Evolutionary conservation across 2,797 vertebrate species (phyloP).

Genomic region (Ateles fusciceps): DNA sequence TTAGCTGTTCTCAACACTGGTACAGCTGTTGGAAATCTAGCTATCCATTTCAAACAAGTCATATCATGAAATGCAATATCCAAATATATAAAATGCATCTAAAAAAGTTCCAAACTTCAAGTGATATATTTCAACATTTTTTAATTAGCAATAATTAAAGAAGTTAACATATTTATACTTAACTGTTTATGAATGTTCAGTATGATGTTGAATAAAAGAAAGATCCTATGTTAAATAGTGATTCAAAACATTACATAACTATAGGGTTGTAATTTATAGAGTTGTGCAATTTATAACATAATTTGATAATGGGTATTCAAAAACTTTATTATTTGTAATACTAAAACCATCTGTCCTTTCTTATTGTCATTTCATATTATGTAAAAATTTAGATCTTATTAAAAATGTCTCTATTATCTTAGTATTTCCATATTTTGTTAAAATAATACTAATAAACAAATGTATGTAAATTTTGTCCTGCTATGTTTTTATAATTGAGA

Average conservation of each 20-base stretch:
- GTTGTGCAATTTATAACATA: background rate
- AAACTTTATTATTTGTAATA: background rate
- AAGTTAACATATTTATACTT: background rate
- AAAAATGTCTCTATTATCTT: background rate
- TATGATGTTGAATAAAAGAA: background rate
- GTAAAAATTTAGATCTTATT: background rate
- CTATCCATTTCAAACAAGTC: constrained; percentile 41
- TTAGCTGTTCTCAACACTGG: constrained; percentile 56
- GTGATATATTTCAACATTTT: background rate
- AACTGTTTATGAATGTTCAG: background rate
- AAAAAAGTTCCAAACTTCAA: background rate
- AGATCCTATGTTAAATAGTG: background rate
- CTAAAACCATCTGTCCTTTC: background rate
- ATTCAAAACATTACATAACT: background rate
- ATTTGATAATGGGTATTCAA: background rate
- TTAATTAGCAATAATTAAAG: background rate
- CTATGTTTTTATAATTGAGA: constrained; percentile 25
- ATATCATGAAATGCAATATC: background rate
- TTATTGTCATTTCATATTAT: background rate
- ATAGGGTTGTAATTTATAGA: background rate
- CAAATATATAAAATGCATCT: background rate
- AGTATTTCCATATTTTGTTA: background rate
- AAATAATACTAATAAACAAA: background rate
- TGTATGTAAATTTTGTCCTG: background rate
- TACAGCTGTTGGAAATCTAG: constrained; percentile 50